Evolutionary conservation across 2,888 invertebrate species (phyloP).

Genomic region (Asteroscopus sphinx): DNA sequence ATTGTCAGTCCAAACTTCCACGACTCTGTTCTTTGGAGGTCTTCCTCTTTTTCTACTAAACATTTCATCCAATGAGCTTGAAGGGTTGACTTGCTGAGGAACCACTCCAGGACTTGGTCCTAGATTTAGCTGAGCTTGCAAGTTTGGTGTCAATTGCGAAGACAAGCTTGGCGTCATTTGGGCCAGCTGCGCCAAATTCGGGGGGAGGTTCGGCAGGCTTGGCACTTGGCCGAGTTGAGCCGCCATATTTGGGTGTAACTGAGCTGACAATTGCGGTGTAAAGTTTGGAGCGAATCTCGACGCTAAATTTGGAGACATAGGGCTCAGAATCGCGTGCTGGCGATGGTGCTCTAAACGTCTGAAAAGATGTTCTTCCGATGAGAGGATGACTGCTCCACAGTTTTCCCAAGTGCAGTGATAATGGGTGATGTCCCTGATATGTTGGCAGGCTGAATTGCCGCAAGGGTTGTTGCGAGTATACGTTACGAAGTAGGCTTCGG

Average conservation of each 20-base stretch:
- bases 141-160: slow-evolving; percentile 81
- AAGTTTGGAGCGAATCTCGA: slow-evolving; percentile 90
- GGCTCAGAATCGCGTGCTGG: slow-evolving; percentile 94
- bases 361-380: slow-evolving; percentile 94
- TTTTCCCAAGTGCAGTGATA: slow-evolving; percentile 97
- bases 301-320: slow-evolving; percentile 90
- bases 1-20: slow-evolving; percentile 96
- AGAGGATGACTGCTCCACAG: slow-evolving; percentile 94
- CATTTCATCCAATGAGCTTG: slow-evolving; percentile 96
- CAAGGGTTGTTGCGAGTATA: slow-evolving; percentile 91
- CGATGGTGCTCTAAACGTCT: slow-evolving; percentile 95
- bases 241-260: slow-evolving; percentile 86
- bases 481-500: slow-evolving; percentile 93
- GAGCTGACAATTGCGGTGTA: slow-evolving; percentile 84
- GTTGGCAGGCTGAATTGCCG: slow-evolving; percentile 92
- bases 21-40: slow-evolving; percentile 98
- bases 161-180: slow-evolving; percentile 85
- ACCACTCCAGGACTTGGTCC: slow-evolving; percentile 78
- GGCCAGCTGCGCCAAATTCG: slow-evolving; percentile 84
- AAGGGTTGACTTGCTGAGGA: slow-evolving; percentile 84
- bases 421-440: slow-evolving; percentile 94
- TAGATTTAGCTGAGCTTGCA: slow-evolving; percentile 83
- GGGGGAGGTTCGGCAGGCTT: slow-evolving; percentile 78
- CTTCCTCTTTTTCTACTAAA: slow-evolving; percentile 97
- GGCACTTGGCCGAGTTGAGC: slow-evolving; percentile 86